Evolutionary conservation across 2,113 vertebrate species (phyloP).

Genomic region (Phasianus colchicus): DNA sequence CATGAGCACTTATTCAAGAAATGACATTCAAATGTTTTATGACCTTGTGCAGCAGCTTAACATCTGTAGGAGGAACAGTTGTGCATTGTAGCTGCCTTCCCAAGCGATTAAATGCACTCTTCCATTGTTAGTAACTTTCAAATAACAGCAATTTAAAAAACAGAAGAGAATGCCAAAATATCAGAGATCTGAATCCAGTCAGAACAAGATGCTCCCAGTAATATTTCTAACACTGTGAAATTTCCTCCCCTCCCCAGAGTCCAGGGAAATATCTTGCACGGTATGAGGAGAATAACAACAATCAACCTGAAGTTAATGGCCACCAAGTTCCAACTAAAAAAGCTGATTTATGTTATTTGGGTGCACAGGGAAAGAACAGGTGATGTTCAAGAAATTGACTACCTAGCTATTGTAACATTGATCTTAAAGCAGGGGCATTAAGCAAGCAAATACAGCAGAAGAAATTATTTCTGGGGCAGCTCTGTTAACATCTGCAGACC

Average conservation of each 20-base stretch:
- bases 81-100: not conserved
- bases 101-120: not conserved
- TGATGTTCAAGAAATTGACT: not conserved
- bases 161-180: not conserved
- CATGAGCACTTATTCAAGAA: not conserved
- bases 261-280: not conserved
- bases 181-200: not conserved
- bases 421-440: not conserved
- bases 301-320: not conserved
- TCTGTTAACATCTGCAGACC: conserved; percentile 26
- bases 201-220: conserved; percentile 1
- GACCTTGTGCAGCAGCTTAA: not conserved
- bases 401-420: not conserved
- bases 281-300: not conserved
- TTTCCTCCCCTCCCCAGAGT: not conserved
- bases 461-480: not conserved
- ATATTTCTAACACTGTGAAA: not conserved
- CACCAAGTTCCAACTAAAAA: not conserved
- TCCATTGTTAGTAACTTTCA: not conserved
- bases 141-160: not conserved
- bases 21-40: not conserved
- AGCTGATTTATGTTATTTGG: not conserved
- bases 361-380: not conserved
- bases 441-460: not conserved
- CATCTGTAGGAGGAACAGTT: not conserved